phyloP scores from a whole-genome alignment of 2,888 invertebrate species.

The Allygus modestus region DNA sequence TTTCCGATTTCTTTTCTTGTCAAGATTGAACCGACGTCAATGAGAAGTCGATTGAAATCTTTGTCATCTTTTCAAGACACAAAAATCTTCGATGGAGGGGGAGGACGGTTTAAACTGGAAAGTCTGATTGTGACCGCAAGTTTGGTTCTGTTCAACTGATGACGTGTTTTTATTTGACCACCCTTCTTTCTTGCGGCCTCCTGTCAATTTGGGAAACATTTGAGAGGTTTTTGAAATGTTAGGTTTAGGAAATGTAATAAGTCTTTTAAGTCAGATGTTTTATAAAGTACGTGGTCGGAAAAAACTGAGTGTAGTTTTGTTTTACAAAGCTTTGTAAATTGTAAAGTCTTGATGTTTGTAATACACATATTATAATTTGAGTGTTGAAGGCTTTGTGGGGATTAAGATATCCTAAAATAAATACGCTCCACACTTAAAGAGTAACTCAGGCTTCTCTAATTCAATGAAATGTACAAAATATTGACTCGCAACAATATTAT shows the following conservation, averaged over 20 bases:
- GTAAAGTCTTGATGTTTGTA: too few species aligned
- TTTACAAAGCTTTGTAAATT: too few species aligned
- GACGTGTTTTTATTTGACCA: constrained; percentile 47
- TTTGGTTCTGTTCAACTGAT: constrained; percentile 1
- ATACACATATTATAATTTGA: too few species aligned
- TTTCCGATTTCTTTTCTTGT: constrained; percentile 4
- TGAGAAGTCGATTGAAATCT: constrained; percentile 30
- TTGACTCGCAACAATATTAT: too few species aligned
- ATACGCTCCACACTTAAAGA: too few species aligned
- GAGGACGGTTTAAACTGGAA: constrained; percentile 47
- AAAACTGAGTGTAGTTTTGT: too few species aligned
- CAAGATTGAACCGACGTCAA: constrained; percentile 13
- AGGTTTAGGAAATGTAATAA: not conserved
- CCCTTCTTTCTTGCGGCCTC: constrained; percentile 27
- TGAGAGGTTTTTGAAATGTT: not conserved
- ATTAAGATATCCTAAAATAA: too few species aligned
- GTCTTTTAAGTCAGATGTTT: too few species aligned
- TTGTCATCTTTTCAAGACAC: constrained; percentile 26
- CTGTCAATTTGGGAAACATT: not conserved
- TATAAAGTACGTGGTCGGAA: too few species aligned
- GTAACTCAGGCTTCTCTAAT: too few species aligned
- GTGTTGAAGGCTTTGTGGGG: too few species aligned
- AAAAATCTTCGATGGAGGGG: constrained; percentile 6
- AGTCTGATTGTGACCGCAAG: constrained; percentile 13
- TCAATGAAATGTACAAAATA: too few species aligned